Conservation (phyloP, 1,140 invertebrate species). For the Drosophila subpulchrella region DNA sequence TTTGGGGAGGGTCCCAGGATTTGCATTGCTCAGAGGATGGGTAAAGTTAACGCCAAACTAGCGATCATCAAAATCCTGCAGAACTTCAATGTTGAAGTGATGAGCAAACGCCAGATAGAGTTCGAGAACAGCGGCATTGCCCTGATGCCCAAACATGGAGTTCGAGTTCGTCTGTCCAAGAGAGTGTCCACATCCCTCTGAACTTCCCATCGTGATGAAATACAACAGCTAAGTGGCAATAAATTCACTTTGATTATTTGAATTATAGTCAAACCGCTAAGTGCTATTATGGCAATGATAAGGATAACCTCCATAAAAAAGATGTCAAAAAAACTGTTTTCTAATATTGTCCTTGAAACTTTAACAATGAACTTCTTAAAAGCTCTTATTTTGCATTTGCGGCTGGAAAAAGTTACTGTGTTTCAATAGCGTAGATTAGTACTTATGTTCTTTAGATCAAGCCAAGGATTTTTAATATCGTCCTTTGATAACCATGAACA, state of each 20-base stretch:
- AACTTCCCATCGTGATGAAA: background rate
- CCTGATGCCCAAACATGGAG: constrained; percentile 61
- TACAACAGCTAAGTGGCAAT: background rate
- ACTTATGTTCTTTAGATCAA: too few species aligned
- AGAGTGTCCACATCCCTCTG: constrained; percentile 4
- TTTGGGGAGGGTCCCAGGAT: constrained; percentile 89
- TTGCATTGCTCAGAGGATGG: constrained; percentile 71
- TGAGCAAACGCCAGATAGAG: constrained; percentile 51
- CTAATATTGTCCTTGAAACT: background rate
- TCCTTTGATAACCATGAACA: background rate
- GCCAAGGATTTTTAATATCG: background rate
- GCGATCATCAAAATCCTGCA: constrained; percentile 66
- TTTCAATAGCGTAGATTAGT: too few species aligned
- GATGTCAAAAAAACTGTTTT: too few species aligned
- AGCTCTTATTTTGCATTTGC: too few species aligned
- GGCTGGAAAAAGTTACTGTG: too few species aligned
- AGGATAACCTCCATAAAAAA: background rate
- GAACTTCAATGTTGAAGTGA: constrained; percentile 64
- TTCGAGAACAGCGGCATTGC: constrained; percentile 55
- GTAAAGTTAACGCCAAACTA: constrained; percentile 60
- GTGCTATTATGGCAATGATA: constrained; percentile 19
- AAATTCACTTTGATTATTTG: background rate
- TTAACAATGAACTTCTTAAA: background rate
- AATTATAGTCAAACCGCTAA: constrained; percentile 13
- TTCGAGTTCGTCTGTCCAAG: constrained; percentile 65